These are phyloP conservation scores for Eupithecia abbreviata DNA, from an alignment of 2,888 invertebrate genomes.

Conservation along the genomic window DNA sequence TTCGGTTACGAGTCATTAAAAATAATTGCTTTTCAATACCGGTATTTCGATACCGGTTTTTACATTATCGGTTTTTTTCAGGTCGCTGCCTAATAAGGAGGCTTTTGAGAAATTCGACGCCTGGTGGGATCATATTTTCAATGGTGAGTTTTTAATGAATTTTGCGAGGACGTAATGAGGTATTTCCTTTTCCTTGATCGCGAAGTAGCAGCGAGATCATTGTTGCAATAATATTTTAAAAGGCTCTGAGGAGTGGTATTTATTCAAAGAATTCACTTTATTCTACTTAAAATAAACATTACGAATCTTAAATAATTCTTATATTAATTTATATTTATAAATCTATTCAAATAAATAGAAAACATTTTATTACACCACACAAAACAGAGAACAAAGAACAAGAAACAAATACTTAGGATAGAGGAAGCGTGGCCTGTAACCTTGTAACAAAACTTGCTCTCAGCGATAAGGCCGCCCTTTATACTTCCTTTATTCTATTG, in stretches of 20 bases:
- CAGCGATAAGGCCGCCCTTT: too few species aligned
- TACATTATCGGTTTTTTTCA: constrained; percentile 52
- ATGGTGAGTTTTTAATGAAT: constrained; percentile 40
- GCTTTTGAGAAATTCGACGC: constrained; percentile 37
- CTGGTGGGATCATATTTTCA: constrained; percentile 41
- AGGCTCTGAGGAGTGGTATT: neutral
- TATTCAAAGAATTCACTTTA: neutral
- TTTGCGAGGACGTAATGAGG: constrained; percentile 10
- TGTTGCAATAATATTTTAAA: neutral
- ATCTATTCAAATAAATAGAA: too few species aligned
- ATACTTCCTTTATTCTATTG: too few species aligned
- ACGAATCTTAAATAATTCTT: too few species aligned
- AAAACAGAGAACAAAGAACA: too few species aligned
- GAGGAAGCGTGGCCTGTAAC: too few species aligned
- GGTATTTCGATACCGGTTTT: constrained; percentile 25
- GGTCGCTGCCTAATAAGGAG: constrained; percentile 49
- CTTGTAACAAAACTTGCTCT: too few species aligned
- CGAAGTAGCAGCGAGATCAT: neutral
- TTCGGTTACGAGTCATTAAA: constrained; percentile 63
- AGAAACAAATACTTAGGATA: too few species aligned
- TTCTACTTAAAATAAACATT: too few species aligned
- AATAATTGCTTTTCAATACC: constrained; percentile 59
- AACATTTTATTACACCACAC: too few species aligned
- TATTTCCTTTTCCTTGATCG: neutral
- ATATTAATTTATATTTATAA: too few species aligned